Conservation (phyloP, 2,888 invertebrate species). For the Pseudolycoriella hygida region DNA sequence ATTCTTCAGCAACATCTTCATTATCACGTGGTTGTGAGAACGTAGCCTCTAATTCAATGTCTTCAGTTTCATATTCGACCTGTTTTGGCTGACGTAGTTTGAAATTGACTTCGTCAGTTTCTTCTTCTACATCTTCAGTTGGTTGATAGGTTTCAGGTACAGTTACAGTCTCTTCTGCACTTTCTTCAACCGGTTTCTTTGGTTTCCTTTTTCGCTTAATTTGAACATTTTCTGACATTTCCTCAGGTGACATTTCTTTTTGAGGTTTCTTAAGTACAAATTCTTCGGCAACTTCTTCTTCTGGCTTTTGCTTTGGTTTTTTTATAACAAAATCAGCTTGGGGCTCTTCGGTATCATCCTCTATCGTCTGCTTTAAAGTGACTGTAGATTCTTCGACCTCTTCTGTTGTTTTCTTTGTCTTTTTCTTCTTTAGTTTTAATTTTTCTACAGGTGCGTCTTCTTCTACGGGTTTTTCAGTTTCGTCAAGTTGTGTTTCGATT, state of each 20-base stretch:
- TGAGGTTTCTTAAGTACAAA: constrained; percentile 12
- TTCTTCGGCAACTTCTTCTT: constrained; percentile 19
- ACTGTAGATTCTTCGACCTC: constrained; percentile 17
- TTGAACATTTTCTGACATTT: constrained; percentile 18
- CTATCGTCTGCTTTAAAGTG: constrained; percentile 27
- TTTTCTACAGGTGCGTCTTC: constrained; percentile 12
- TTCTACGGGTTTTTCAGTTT: constrained; percentile 13
- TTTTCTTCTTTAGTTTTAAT: constrained; percentile 14
- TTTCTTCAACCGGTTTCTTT: constrained; percentile 10
- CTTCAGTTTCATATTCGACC: constrained; percentile 8
- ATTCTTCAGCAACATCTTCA: constrained; percentile 29
- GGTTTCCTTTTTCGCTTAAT: constrained; percentile 17
- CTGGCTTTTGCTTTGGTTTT: constrained; percentile 13
- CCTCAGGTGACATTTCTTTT: constrained; percentile 16
- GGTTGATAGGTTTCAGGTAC: constrained; percentile 7
- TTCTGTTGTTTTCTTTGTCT: constrained; percentile 21
- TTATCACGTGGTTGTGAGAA: constrained; percentile 31
- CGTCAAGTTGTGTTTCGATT: constrained; percentile 20
- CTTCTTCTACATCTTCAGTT: constrained; percentile 11
- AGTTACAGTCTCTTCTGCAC: constrained; percentile 14
- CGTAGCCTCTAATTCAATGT: constrained; percentile 3
- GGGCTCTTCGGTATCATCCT: constrained; percentile 14
- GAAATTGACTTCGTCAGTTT: constrained; percentile 8
- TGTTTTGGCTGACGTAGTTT: constrained; percentile 11
- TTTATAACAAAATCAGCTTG: constrained; percentile 22